Percentiles rank a stretch among this genome's conserved stretches.
These are phyloP conservation scores for Scrobipalpa atriplicella DNA, from an alignment of 2,888 invertebrate genomes.

Conservation along the genomic window DNA sequence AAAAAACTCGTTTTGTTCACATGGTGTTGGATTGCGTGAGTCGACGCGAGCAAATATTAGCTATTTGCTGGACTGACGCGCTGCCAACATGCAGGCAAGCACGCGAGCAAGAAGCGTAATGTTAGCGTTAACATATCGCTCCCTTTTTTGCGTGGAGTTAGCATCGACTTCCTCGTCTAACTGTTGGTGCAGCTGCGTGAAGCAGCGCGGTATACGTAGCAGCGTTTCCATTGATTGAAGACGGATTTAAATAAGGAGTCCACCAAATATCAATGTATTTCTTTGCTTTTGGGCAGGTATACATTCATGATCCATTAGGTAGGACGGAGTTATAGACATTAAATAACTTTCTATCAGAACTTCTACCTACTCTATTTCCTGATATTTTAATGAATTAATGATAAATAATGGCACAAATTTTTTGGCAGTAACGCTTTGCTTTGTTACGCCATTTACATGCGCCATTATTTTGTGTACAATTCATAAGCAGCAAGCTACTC, in stretches of 20 bases:
- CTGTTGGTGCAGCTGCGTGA: constrained; percentile 66
- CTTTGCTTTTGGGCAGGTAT: no score
- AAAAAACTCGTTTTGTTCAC: constrained; percentile 19
- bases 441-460: no score
- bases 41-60: constrained; percentile 23
- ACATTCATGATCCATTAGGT: no score
- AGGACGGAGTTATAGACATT: no score
- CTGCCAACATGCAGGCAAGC: constrained; percentile 19
- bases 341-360: no score
- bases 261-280: not conserved
- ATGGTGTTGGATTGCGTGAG: constrained; percentile 23
- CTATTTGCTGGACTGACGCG: constrained; percentile 26
- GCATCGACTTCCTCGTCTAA: constrained; percentile 59
- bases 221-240: constrained; percentile 9
- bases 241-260: not conserved
- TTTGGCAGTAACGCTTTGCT: no score
- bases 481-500: no score
- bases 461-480: no score
- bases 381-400: no score
- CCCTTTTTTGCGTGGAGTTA: constrained; percentile 45
- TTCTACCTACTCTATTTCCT: no score
- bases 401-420: no score
- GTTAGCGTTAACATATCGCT: constrained; percentile 20
- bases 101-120: constrained; percentile 28
- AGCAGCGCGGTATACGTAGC: constrained; percentile 20